These are phyloP conservation scores for Amphibalanus amphitrite DNA, from an alignment of 1,140 invertebrate genomes.

Conservation along the genomic window DNA sequence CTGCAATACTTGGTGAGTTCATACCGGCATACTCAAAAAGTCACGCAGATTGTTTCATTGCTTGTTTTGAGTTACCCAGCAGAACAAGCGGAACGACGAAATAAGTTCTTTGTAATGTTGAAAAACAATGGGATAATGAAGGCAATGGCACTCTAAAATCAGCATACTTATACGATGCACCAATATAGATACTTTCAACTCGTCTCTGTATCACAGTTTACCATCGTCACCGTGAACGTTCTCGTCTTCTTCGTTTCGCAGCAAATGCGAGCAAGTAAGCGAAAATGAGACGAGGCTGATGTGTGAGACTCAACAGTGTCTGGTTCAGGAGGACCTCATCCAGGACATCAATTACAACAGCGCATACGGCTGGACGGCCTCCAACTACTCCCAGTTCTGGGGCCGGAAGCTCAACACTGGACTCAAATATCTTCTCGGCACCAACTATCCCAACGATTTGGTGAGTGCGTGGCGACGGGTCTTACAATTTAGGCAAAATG, in stretches of 20 bases:
- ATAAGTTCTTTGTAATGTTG: neutral
- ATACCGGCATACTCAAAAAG: no score
- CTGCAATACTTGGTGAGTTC: constrained; percentile 9
- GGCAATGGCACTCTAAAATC: no score
- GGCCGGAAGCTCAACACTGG: constrained; percentile 64
- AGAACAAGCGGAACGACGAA: neutral
- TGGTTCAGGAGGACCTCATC: constrained; percentile 49
- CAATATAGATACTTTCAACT: no score
- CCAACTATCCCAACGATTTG: constrained; percentile 35
- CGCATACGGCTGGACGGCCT: constrained; percentile 45
- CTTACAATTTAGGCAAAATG: neutral
- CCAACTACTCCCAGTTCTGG: constrained; percentile 67
- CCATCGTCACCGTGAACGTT: neutral
- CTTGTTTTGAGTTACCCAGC: no score
- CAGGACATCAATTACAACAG: constrained; percentile 39
- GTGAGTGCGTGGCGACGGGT: constrained; percentile 20
- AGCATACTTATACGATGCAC: no score
- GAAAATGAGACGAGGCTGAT: constrained; percentile 13
- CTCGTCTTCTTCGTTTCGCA: neutral
- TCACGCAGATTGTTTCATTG: no score
- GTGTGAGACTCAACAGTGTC: constrained; percentile 52
- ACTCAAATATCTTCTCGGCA: constrained; percentile 50
- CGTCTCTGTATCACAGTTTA: no score
- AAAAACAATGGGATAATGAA: no score
- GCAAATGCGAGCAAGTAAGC: neutral